A percentile compares a stretch with the other conserved stretches of the same genome.
phyloP scores from a whole-genome alignment of 2,113 vertebrate species.

The Typhlomys cinereus region DNA sequence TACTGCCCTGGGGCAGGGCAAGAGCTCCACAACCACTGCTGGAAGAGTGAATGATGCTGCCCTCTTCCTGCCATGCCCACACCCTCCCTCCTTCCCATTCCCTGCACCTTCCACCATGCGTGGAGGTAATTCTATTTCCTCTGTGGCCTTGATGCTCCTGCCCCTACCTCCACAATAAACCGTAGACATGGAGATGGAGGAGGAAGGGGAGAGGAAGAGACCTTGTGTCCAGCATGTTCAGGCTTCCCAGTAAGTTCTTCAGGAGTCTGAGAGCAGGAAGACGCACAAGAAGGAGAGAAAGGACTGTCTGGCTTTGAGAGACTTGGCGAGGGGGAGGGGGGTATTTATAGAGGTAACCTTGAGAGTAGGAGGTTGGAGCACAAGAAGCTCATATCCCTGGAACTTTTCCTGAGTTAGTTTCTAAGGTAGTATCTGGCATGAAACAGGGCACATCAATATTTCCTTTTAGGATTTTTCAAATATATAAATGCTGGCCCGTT shows the following conservation, averaged over 20 bases:
- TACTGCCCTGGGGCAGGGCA: background rate
- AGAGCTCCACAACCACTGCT: background rate
- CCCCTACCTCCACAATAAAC: background rate
- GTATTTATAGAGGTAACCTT: constrained; percentile 71
- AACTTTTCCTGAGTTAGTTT: background rate
- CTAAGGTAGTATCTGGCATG: constrained; percentile 67
- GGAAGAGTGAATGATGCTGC: background rate
- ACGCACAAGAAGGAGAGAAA: background rate
- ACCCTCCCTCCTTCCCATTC: too few relatives aligned
- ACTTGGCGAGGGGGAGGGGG: background rate
- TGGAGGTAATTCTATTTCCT: background rate
- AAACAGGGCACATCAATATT: constrained; percentile 42
- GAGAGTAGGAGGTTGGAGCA: too few relatives aligned
- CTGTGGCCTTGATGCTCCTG: background rate
- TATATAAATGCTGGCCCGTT: background rate
- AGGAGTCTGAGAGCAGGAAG: background rate
- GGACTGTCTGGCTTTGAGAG: background rate
- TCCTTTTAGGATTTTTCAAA: constrained; percentile 37
- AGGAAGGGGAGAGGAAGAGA: background rate
- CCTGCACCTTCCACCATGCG: background rate
- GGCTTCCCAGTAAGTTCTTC: background rate
- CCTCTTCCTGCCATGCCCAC: accelerated
- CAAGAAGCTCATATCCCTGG: constrained; percentile 23
- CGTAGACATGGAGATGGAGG: accelerated
- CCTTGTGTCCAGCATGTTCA: background rate